A percentile compares a stretch with the other conserved stretches of the same genome.
phyloP scores from a whole-genome alignment of 2,888 invertebrate species.

The Acanthosepion lycidas region DNA sequence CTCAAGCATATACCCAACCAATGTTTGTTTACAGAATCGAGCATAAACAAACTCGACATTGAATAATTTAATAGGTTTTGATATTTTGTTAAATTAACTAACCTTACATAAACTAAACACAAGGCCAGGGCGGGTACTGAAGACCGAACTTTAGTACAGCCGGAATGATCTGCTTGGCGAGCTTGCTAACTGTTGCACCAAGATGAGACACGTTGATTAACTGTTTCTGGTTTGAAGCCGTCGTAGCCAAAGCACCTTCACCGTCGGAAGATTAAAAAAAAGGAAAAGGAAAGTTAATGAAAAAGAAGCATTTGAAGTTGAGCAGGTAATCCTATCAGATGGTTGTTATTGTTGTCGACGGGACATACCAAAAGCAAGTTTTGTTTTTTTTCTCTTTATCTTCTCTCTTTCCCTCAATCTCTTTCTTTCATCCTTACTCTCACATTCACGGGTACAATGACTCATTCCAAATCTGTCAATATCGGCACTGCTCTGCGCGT shows the following conservation, averaged over 20 bases:
- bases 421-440: neutral
- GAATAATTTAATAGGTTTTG: too few species aligned
- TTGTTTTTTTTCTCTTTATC: too few species aligned
- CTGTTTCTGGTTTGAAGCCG: neutral
- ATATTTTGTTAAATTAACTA: too few species aligned
- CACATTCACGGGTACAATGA: neutral
- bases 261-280: neutral
- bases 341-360: neutral
- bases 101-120: too few species aligned
- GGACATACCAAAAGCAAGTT: neutral
- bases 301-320: neutral
- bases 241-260: neutral
- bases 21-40: too few species aligned
- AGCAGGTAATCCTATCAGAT: neutral
- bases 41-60: too few species aligned
- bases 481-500: neutral
- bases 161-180: neutral
- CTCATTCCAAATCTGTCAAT: neutral
- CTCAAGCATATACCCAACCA: too few species aligned
- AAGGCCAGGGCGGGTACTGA: too few species aligned
- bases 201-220: neutral
- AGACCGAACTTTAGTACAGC: too few species aligned
- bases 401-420: neutral
- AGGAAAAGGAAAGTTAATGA: neutral
- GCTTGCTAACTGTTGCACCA: neutral